Conservation (phyloP, 2,797 vertebrate species). For the Valencia hispanica region DNA sequence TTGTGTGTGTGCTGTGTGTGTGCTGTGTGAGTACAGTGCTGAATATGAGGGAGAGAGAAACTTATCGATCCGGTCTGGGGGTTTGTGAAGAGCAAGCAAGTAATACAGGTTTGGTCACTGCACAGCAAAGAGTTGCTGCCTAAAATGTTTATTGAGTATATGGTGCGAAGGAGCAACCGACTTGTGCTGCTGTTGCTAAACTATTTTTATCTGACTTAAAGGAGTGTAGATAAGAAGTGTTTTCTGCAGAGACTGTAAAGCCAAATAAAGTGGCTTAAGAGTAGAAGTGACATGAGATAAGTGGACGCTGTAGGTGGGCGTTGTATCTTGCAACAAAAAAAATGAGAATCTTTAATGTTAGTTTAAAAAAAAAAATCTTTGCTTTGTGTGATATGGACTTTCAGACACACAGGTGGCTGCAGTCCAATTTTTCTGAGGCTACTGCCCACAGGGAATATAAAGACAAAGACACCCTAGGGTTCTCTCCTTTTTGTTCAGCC, state of each 20-base stretch:
- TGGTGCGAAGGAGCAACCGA: background rate
- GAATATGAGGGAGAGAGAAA: background rate
- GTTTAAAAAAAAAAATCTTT: background rate
- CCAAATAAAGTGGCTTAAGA: background rate
- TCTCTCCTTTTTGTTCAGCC: conserved; percentile 47
- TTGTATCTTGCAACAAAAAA: background rate
- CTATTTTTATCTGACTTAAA: conserved; percentile 16
- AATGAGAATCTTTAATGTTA: background rate
- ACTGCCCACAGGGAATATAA: conserved; percentile 42
- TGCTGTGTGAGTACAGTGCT: conserved; percentile 10
- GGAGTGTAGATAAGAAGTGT: conserved; percentile 15
- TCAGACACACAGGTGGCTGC: conserved; percentile 65
- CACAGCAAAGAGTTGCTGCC: conserved; percentile 14
- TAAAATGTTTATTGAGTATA: conserved; percentile 11
- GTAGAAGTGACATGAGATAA: background rate
- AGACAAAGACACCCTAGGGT: conserved; percentile 56
- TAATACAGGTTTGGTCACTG: conserved; percentile 34
- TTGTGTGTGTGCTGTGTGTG: background rate
- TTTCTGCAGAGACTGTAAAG: conserved; percentile 2
- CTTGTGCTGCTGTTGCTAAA: conserved; percentile 3
- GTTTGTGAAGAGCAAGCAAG: conserved; percentile 30
- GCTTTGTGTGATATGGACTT: conserved; percentile 22
- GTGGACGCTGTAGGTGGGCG: background rate
- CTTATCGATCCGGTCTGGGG: conserved; percentile 27
- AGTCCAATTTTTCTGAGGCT: conserved; percentile 34